phyloP scores from a whole-genome alignment of 2,797 vertebrate genomes.

The Xerus rutilus region DNA sequence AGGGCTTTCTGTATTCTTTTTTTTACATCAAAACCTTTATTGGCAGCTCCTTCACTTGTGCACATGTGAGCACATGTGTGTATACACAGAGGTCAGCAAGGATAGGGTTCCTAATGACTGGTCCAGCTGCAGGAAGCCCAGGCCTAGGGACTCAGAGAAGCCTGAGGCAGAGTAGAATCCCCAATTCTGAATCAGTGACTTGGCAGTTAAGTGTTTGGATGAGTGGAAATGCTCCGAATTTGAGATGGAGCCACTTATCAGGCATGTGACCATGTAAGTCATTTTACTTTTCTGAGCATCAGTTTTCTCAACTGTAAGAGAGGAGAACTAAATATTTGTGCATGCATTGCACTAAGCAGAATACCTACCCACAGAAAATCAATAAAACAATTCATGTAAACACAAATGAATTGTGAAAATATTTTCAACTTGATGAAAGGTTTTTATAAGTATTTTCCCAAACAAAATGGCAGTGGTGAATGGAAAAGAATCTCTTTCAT shows the following conservation, averaged over 20 bases:
- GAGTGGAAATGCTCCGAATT: background rate
- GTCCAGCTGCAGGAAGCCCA: background rate
- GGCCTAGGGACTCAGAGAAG: background rate
- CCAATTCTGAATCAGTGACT: background rate
- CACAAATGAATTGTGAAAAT: background rate
- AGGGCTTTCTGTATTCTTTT: background rate
- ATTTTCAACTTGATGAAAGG: background rate
- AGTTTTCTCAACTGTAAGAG: slow-evolving; percentile 4
- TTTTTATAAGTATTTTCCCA: background rate
- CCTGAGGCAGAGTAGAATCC: background rate
- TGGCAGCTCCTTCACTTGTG: background rate
- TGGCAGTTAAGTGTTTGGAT: background rate
- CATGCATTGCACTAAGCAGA: background rate
- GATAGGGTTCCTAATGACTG: background rate
- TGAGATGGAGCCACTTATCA: background rate
- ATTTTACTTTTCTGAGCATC: background rate
- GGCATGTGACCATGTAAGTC: background rate
- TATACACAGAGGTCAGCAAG: background rate
- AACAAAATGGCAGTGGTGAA: background rate
- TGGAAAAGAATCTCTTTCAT: background rate
- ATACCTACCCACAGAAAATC: background rate
- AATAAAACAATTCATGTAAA: background rate
- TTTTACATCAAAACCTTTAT: background rate
- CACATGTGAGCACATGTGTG: background rate
- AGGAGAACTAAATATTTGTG: background rate